Evolutionary conservation across 2,797 vertebrate species (phyloP).

Genomic region (Natrix natrix): DNA sequence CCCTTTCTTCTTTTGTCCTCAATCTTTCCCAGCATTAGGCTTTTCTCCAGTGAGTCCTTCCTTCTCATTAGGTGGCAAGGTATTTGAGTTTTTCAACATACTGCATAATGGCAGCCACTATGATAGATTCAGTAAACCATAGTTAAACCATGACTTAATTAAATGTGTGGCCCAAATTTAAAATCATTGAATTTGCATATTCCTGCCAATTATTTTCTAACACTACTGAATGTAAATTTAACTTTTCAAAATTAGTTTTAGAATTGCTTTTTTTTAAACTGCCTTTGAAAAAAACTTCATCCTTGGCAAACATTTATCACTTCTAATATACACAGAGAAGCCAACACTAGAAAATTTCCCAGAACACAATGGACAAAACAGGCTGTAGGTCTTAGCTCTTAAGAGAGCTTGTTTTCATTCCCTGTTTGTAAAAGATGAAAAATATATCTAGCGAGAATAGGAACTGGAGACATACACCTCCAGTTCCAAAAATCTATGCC

Average conservation of each 20-base stretch:
- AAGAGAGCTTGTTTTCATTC: background rate
- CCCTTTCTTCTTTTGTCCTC: too few species aligned
- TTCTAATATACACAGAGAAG: background rate
- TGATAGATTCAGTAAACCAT: background rate
- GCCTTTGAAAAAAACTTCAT: background rate
- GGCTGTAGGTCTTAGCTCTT: background rate
- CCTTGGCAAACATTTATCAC: background rate
- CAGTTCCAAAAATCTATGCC: background rate
- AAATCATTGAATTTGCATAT: background rate
- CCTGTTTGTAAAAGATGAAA: background rate
- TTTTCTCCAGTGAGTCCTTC: too few species aligned
- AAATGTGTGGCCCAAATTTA: background rate
- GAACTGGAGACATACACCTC: background rate
- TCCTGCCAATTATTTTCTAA: background rate
- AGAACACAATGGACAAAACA: background rate
- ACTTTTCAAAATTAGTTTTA: background rate
- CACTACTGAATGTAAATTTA: background rate
- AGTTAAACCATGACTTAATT: background rate
- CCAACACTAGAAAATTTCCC: background rate
- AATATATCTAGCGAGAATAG: background rate
- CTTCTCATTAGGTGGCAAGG: too few species aligned
- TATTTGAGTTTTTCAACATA: background rate
- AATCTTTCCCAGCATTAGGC: too few species aligned
- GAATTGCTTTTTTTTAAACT: background rate
- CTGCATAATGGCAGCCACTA: background rate